Evolutionary conservation across 2,797 vertebrate species (phyloP), one percentile per base, ranked within the genome.

Genomic region (Scolopax rusticola): DNA sequence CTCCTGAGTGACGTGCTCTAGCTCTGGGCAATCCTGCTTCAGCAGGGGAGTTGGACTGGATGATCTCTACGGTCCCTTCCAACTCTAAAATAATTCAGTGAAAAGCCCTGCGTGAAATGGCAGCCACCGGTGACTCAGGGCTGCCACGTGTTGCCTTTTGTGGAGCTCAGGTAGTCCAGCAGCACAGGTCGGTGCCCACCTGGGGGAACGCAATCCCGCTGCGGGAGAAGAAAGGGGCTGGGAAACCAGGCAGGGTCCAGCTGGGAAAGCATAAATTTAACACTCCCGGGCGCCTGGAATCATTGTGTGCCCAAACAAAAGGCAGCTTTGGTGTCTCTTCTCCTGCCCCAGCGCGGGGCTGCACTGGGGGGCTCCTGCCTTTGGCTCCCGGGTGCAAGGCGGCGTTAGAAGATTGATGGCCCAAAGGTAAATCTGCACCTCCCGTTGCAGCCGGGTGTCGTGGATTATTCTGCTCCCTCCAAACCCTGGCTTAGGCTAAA

Each of bases 91-190:
- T 33, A 36, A 36, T 36, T 36, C 36, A 36, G 36, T 36, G 36
- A 47, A 90, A 84, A 90, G 27, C n/a, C 38, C 69, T 36, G 15
- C 0, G 0, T 0, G 3, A 74, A 75, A 69, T 9, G 61, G 85
- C 85, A 77, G 48, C 45, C 28, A 36, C 0, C 15, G 0, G 53
- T 50, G 76, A 75, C 54, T 94, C 83, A 32, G 69, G 43, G 61
- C 93, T 90, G 78, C 76, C 88, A 89, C 59, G 51, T 93, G 77
- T 70, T 94, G 86, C 74, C 77, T 95, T 95, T 91, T 93, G 73
- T 90, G 59, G n/a, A 23, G 79, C 64, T 86, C 80, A 93, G 88
- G 86, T 93, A 57, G 36, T 86, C 7, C 1, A 36, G 57, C 83
- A 79, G 69, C 1, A 6, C 19, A 8, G 15, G 8, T 20, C 77